A percentile compares a stretch with the other conserved stretches of the same genome.
phyloP scores from a whole-genome alignment of 2,113 vertebrate species.

The Phyllostomus discolor region DNA sequence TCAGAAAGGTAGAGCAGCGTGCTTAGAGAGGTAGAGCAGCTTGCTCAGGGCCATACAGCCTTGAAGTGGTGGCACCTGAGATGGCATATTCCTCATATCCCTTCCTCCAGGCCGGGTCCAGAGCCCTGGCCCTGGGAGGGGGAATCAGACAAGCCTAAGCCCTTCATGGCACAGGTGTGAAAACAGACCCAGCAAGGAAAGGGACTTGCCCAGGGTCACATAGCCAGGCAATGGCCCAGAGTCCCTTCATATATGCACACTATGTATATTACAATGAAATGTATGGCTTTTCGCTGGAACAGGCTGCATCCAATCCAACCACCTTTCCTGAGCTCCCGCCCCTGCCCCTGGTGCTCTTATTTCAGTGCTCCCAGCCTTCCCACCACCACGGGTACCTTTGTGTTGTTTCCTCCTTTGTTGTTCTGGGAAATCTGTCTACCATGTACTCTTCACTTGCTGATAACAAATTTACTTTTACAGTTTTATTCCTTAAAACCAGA shows the following conservation, averaged over 20 bases:
- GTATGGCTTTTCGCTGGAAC: not conserved
- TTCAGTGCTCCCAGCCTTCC: not conserved
- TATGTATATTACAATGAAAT: not conserved
- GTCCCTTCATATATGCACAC: not conserved
- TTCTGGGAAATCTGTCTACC: not conserved
- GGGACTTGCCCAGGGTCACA: not conserved
- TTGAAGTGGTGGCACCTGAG: not conserved
- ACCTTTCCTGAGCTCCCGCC: not conserved
- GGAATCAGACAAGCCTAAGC: not conserved
- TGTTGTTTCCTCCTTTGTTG: not conserved
- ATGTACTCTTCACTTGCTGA: not conserved
- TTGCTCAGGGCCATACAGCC: not conserved
- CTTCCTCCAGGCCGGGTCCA: not conserved
- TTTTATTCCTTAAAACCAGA: conserved; percentile 30
- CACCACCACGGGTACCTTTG: not conserved
- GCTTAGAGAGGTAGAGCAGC: not conserved
- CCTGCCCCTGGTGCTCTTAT: not conserved
- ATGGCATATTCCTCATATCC: too few species aligned
- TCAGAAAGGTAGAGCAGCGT: not conserved
- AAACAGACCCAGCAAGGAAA: not conserved
- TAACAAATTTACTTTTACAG: conserved; percentile 20
- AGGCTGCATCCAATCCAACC: not conserved
- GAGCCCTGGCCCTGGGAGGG: not conserved
- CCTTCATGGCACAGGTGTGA: not conserved
- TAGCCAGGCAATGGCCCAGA: not conserved